Base-by-base conservation (phyloP, 2,113 vertebrate species). In the Ascaphus truei region DNA sequence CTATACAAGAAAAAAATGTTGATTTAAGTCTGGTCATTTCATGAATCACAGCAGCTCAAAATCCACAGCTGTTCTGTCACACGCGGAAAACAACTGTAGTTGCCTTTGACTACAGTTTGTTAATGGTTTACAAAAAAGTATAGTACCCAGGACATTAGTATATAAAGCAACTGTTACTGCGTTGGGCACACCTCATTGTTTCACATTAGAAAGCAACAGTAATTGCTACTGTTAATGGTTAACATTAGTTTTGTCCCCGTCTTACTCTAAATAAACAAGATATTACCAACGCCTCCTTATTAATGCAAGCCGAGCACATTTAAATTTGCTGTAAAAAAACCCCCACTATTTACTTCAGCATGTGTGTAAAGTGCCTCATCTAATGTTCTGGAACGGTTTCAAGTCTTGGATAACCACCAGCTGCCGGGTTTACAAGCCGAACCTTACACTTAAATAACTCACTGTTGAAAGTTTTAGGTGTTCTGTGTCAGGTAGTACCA, bases 261-360 rank as follows among this genome's bases (percentile, higher is more conserved):
- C 86, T 82, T 78, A 85, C 83, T 83, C 86, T 87, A 84, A 86
- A 83, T 86, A 89, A 89, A 89, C 85, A 89, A 84, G 81, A 84
- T 86, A 89, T 86, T 87, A 85, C 87, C 90, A 88, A 87, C 83
- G 84, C 87, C 86, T 92, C 88, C 93, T 95, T 93, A 94, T 91
- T 90, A 84, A 84, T 85, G 87, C 92, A 96, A 94, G 94, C 88
- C 88, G 93, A 96, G 91, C 87, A 90, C 91, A 87, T 88, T 94
- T 95, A 93, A 94, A 96, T 93, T 94, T 92, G 93, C 90, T 93
- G 90, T 93, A 93, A 96, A n/a, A n/a, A n/a, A 96, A 86, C 84
- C 27, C 81, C 77, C 79, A 83, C 76, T 91, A 91, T 95, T 96
- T 93, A 92, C 89, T 91, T 92, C 88, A 76, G 71, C 78, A 86